Evolutionary conservation across 2,888 invertebrate species (phyloP).

Genomic region (Danaus chrysippus): DNA sequence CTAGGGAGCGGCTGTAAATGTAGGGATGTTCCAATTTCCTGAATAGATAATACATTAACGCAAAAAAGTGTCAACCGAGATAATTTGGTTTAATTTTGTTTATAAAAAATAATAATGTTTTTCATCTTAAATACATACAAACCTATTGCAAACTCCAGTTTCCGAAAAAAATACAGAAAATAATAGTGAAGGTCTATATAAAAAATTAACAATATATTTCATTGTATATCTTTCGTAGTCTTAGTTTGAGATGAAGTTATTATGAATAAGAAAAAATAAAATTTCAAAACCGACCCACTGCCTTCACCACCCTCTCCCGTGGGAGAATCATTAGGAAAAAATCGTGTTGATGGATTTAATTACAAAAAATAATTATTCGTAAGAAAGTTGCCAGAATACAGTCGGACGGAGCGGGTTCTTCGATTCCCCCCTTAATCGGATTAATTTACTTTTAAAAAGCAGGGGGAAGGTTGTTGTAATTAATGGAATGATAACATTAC

Average conservation of each 20-base stretch:
- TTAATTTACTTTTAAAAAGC: slow-evolving; percentile 79
- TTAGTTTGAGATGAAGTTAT: slow-evolving; percentile 18
- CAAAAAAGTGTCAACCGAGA: too few relatives aligned
- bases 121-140: too few relatives aligned
- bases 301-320: slow-evolving; percentile 51
- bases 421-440: slow-evolving; percentile 78
- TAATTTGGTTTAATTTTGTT: too few relatives aligned
- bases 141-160: too few relatives aligned
- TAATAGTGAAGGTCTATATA: too few relatives aligned
- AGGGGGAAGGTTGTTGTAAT: slow-evolving; percentile 74
- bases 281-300: slow-evolving; percentile 49
- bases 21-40: slow-evolving; percentile 16
- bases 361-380: slow-evolving; percentile 79
- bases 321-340: slow-evolving; percentile 79
- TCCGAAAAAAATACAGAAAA: too few relatives aligned
- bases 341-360: slow-evolving; percentile 80
- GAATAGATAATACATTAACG: background rate
- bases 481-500: slow-evolving; percentile 79
- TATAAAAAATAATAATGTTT: too few relatives aligned
- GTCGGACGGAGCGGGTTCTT: slow-evolving; percentile 76
- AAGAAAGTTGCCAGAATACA: slow-evolving; percentile 78
- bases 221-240: slow-evolving; percentile 27
- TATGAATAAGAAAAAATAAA: slow-evolving; percentile 48
- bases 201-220: too few relatives aligned
- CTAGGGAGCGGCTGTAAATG: slow-evolving; percentile 36